phyloP scores from a whole-genome alignment of 2,888 invertebrate species.

The Dorcus hopei region DNA sequence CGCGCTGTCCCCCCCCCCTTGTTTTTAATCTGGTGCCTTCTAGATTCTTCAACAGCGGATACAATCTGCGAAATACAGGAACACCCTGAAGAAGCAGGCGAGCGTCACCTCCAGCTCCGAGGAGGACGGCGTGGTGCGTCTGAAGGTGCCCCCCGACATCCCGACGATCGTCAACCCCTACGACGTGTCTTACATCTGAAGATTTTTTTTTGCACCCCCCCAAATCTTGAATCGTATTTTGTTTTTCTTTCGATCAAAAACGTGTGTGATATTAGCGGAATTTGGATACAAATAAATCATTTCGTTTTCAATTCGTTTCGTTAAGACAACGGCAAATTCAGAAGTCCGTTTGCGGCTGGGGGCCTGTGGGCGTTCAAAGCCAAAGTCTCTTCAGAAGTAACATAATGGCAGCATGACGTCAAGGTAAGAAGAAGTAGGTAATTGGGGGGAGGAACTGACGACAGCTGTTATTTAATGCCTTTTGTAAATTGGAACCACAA shows the following conservation, averaged over 20 bases:
- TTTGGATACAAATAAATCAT: background rate
- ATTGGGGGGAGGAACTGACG: too few relatives aligned
- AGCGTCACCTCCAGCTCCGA: slow-evolving; percentile 19
- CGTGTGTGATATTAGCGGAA: background rate
- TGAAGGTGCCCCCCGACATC: slow-evolving; percentile 32
- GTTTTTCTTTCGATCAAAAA: background rate
- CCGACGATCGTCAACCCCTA: slow-evolving; percentile 13
- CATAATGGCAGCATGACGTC: too few relatives aligned
- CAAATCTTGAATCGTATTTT: background rate
- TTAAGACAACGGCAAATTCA: too few relatives aligned
- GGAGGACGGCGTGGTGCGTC: slow-evolving; percentile 22
- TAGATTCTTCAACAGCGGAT: slow-evolving; percentile 42
- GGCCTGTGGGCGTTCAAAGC: too few relatives aligned
- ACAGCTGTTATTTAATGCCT: too few relatives aligned
- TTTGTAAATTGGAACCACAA: too few relatives aligned
- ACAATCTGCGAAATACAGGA: slow-evolving; percentile 41
- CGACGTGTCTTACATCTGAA: slow-evolving; percentile 13
- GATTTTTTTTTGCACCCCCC: background rate
- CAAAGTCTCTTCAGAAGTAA: too few relatives aligned
- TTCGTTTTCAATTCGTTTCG: too few relatives aligned
- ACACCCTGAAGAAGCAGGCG: slow-evolving; percentile 32
- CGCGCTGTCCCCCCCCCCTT: background rate
- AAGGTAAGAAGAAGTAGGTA: too few relatives aligned
- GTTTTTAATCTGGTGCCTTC: slow-evolving; percentile 10
- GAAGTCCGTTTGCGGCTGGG: too few relatives aligned